Conservation (phyloP, 2,797 vertebrate genomes). For the Spizella passerina region DNA sequence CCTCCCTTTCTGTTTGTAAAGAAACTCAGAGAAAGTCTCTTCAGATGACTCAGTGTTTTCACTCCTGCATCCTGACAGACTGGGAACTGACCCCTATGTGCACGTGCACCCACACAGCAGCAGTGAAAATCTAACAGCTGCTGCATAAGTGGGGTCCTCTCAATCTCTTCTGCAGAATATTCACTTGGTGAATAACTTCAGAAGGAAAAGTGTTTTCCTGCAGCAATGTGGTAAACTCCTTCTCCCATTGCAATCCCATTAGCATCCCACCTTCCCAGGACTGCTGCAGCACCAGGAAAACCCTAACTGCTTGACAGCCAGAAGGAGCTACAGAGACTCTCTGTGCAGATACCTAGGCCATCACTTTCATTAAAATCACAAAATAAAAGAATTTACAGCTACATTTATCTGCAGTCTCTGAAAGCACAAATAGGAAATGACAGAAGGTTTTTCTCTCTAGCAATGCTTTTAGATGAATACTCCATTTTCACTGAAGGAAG, state of each 20-base stretch:
- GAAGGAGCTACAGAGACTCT: neutral
- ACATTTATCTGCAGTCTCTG: neutral
- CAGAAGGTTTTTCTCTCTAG: neutral
- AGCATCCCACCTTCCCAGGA: neutral
- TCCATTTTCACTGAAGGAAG: neutral
- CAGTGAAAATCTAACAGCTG: neutral
- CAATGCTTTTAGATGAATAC: neutral
- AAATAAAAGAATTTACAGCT: constrained; percentile 19
- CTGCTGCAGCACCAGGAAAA: neutral
- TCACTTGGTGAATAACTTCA: neutral
- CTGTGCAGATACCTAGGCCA: neutral
- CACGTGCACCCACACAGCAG: fast-evolving
- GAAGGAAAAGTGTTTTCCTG: neutral
- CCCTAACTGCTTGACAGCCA: neutral
- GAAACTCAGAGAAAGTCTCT: neutral
- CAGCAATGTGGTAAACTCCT: neutral
- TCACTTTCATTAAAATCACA: neutral
- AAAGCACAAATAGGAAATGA: neutral
- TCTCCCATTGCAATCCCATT: neutral
- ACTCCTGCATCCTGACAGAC: neutral
- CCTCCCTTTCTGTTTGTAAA: neutral
- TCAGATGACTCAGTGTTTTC: neutral
- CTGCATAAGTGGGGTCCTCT: neutral
- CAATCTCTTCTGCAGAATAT: neutral
- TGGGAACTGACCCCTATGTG: neutral